Evolutionary conservation across 2,797 vertebrate species (phyloP), one percentile per base, ranked within the genome.

Genomic region (Cossypha dichroa): DNA sequence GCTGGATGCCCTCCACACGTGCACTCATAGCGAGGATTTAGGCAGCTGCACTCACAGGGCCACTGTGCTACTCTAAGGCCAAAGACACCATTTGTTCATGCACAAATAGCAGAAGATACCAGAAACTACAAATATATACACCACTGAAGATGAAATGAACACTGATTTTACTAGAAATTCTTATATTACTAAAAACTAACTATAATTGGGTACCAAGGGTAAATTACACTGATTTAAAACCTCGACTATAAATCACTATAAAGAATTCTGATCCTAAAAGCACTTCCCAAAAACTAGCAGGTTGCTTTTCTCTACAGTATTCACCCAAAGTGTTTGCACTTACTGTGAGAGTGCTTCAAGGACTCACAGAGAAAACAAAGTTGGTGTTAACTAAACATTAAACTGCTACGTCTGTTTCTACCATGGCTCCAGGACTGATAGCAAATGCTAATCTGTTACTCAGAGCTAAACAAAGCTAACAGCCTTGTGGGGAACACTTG

Each of bases 1-100:
- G 90, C 74, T 76, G 52, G 34, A 18, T 74, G 36, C 29, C 11
- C 33, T 20, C 11, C 49, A 43, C 33, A 20, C 40, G 1, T 1
- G 16, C 0, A 4, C 29, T 20, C 0, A 0, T 4, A 26, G 62
- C 0, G 0, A 1, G 4, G 15, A 20, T 45, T 76, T 19, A 55
- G 64, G 56, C n/a, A 49, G 45, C 70, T 49, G 10, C 26, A 59
- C 51, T 33, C 51, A 46, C 49, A 49, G 73, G n/a, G 64, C 25
- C 54, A 9, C 1, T 20, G 26, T 38, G 43, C 63, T 92, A 2
- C 56, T 73, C 9, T 28, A 66, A 54, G 17, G 72, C 18, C 77
- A 93, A 95, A 85, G 1, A 33, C 16, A 36, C 40, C 26, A 49
- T 55, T 76, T 95, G 56, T 12, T 88, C 77, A 59, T 64, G 67